Base-by-base conservation (phyloP, 2,888 invertebrate species). In the Micoletzkya japonica region DNA sequence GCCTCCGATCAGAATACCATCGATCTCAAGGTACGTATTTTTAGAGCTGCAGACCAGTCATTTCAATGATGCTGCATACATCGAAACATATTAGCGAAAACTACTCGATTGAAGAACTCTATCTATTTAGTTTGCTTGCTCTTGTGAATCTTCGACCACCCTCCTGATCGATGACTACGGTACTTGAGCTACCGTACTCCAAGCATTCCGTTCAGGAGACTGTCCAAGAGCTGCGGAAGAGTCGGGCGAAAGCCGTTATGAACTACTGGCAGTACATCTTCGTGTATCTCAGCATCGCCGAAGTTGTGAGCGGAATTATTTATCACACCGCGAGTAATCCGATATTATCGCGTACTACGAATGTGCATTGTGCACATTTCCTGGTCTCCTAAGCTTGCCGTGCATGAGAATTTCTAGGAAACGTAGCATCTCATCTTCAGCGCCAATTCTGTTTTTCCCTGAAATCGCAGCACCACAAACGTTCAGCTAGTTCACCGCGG, bases 261-360 rank as follows among this genome's bases (percentile, higher is more conserved):
- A 64, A 64, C 64, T 64, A 64, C 52, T 64, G 64, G 64, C 64
- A 64, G 64, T 64, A 64, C 64, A 64, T 64, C 64, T 66, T 66
- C 54, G 64, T 66, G 36, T 66, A 66, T 54, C 64, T 66, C 54
- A 66, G 54, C 14, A 66, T 66, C 52, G 64, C 64, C 20, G 64
- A 66, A 66, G 64, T 66, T 52, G 64, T 66, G 10, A n/a, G n/a
- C n/a, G n/a, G n/a, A n/a, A n/a, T n/a, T n/a, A n/a, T n/a, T n/a
- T n/a, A n/a, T n/a, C n/a, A n/a, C n/a, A n/a, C n/a, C n/a, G n/a
- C n/a, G n/a, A n/a, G n/a, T n/a, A n/a, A n/a, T n/a, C n/a, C n/a
- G n/a, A n/a, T n/a, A n/a, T n/a, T n/a, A n/a, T n/a, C n/a, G n/a
- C n/a, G n/a, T n/a, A n/a, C n/a, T n/a, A n/a, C n/a, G n/a, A n/a